Conservation (phyloP, 2,797 vertebrate genomes). For the Enteromius argenteus region DNA sequence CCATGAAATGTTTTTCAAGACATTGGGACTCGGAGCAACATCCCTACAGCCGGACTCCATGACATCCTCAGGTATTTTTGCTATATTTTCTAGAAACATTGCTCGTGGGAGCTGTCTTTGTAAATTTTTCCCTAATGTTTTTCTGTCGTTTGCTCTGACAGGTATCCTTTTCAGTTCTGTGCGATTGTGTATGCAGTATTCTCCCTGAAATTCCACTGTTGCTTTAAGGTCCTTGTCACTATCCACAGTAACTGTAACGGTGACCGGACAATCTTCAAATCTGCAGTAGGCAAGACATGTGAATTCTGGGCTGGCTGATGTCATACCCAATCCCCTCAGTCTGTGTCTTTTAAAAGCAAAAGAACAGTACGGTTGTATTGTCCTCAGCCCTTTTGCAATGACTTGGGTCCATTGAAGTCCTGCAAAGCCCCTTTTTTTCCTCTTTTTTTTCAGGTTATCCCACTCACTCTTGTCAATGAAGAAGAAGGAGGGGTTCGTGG, state of each 20-base stretch:
- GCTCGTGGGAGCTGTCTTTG: background rate
- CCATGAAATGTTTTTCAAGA: background rate
- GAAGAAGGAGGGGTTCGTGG: slow-evolving; percentile 19
- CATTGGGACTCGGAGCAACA: background rate
- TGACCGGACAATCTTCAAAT: slow-evolving; percentile 27
- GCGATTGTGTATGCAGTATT: background rate
- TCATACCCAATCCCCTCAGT: background rate
- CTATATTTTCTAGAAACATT: background rate
- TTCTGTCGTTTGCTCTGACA: background rate
- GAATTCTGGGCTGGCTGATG: background rate
- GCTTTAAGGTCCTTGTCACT: background rate
- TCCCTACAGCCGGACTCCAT: slow-evolving; percentile 30
- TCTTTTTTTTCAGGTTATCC: background rate
- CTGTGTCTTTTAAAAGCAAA: slow-evolving; percentile 35
- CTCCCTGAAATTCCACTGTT: background rate
- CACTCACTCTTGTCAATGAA: background rate
- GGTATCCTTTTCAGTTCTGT: background rate
- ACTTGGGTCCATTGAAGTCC: slow-evolving; percentile 27
- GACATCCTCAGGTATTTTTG: background rate
- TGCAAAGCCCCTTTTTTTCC: background rate
- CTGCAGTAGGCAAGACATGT: slow-evolving; percentile 13
- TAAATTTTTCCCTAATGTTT: background rate
- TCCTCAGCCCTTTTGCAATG: slow-evolving; percentile 7
- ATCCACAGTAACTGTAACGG: slow-evolving; percentile 14
- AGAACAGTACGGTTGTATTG: slow-evolving; percentile 14